phyloP scores from a whole-genome alignment of 2,113 vertebrate species.

The Trachemys scripta region DNA sequence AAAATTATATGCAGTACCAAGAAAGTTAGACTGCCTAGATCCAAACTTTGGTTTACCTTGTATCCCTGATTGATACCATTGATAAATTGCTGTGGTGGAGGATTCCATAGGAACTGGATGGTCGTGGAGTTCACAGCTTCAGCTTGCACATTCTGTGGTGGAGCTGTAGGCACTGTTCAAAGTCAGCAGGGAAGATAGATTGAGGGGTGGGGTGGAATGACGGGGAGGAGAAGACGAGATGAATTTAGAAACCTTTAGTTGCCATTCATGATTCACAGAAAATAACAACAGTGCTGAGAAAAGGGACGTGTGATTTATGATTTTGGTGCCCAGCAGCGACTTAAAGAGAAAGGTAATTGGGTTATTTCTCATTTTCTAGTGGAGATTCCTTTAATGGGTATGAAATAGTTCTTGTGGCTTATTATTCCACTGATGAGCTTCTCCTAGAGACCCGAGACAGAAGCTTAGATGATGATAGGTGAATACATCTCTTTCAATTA shows the following conservation, averaged over 20 bases:
- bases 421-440: conserved; percentile 13
- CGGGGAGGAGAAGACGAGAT: neutral
- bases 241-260: neutral
- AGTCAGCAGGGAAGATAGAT: neutral
- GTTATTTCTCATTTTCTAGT: conserved; percentile 51
- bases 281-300: neutral
- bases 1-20: accelerated
- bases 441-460: conserved; percentile 9
- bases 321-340: neutral
- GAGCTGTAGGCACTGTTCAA: conserved; percentile 91
- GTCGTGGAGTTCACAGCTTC: conserved; percentile 93
- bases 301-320: neutral
- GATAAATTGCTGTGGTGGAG: conserved; percentile 96
- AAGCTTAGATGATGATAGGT: neutral
- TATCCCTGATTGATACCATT: conserved; percentile 98
- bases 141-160: conserved; percentile 90
- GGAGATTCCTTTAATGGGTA: conserved; percentile 21
- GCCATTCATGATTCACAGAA: neutral
- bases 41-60: conserved; percentile 83
- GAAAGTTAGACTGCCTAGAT: accelerated
- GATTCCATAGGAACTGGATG: conserved; percentile 92
- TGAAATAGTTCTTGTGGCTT: conserved; percentile 21
- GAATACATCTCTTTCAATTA: conserved; percentile 43
- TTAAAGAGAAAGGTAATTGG: conserved; percentile 36
- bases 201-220: accelerated